Evolutionary conservation across 1,140 invertebrate genomes (phyloP), one percentile per base, ranked within the genome.

Genomic region (Lysiphlebus fabarum): DNA sequence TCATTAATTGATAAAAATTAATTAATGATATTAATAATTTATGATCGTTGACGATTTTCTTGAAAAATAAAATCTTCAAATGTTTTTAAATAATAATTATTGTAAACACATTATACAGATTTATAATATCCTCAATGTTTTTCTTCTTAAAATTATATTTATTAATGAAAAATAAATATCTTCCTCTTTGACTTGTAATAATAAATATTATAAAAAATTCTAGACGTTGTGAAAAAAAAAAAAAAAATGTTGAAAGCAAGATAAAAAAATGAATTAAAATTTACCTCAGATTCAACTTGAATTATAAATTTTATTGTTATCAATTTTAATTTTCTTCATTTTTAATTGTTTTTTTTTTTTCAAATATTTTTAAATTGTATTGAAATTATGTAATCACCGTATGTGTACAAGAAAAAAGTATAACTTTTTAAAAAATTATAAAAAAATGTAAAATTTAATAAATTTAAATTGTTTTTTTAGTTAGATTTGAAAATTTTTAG

Each of bases 201-300:
- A 17, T 17, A 17, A 12, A 51, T n/a, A n/a, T n/a, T n/a, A n/a
- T n/a, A 34, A 51, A 58, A 61, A 59, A 55, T 48, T 42, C 57
- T 44, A 33, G 33, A 42, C 10, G 10, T 26, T 14, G 14, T 54
- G 38, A 58, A 11, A 36, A 26, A 41, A 61, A 51, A 59, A 57
- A 59, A 55, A 50, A 56, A 56, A 61, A 58, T 58, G 62, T 59
- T 67, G 48, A 63, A 63, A 63, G 63, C 69, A 71, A 67, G 70
- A 67, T 71, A 62, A 73, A 68, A 70, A 67, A 74, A 72, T 68
- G 68, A 78, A 73, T 69, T 73, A 77, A 74, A 73, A 74, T 78
- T 74, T 71, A 75, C 66, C 67, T 63, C 68, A 71, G 69, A 74
- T 62, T 63, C 66, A 71, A 71, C 68, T 67, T 59, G 57, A 75